Percentiles rank a stretch among this genome's conserved stretches.
Conservation (phyloP, 2,888 invertebrate species). For the Phortica okadai region DNA sequence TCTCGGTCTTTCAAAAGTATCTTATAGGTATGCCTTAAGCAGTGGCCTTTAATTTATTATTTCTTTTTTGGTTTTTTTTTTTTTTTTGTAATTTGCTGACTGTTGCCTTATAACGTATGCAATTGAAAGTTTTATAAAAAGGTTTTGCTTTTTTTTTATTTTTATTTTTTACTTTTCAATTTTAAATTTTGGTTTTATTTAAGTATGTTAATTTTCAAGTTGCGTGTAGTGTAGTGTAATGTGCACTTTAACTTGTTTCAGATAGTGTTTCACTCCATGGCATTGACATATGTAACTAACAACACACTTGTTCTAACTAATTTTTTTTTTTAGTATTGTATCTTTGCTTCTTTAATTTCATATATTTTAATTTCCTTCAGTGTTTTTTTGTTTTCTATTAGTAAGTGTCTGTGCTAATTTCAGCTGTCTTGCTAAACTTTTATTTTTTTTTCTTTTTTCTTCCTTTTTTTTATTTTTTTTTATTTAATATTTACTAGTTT, state of each 20-base stretch:
- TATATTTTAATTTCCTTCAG: too few relatives aligned
- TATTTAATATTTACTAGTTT: slow-evolving; percentile 1
- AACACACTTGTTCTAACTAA: slow-evolving; percentile 26
- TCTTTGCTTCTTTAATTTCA: too few relatives aligned
- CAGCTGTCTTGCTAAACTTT: not conserved
- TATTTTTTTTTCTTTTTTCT: slow-evolving; percentile 22
- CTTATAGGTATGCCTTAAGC: slow-evolving; percentile 9
- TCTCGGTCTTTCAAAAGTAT: too few relatives aligned
- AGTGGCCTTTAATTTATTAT: slow-evolving; percentile 32
- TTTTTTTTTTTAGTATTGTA: not conserved
- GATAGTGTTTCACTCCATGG: not conserved
- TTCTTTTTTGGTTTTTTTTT: slow-evolving; percentile 4
- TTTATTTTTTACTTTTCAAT: slow-evolving; percentile 31
- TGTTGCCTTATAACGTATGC: not conserved
- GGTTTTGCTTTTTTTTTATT: slow-evolving; percentile 13
- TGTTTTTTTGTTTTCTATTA: too few relatives aligned
- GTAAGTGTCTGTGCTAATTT: not conserved
- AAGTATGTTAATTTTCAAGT: slow-evolving; percentile 2
- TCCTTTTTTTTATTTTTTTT: not conserved
- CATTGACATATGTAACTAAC: slow-evolving; percentile 5
- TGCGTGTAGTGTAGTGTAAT: not conserved
- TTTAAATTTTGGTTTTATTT: slow-evolving; percentile 19
- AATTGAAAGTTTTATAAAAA: not conserved
- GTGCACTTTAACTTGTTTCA: slow-evolving; percentile 11
- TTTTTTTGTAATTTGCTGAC: not conserved